phyloP scores from a whole-genome alignment of 2,888 invertebrate species.

The Neoitamus cyanurus region DNA sequence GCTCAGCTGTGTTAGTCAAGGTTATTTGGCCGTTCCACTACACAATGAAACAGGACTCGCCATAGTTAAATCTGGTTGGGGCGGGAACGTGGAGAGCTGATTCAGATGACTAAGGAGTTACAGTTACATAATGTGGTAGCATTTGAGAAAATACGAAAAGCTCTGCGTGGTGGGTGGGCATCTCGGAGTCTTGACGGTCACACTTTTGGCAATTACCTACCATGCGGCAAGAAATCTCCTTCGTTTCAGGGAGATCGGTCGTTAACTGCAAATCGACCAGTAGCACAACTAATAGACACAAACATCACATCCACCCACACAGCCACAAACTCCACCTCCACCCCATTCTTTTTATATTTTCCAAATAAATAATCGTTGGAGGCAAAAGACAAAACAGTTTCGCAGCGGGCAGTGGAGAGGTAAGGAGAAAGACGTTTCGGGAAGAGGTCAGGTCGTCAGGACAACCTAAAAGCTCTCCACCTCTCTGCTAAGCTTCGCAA shows the following conservation, averaged over 20 bases:
- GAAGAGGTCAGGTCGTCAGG: constrained; percentile 40
- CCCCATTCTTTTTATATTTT: background rate
- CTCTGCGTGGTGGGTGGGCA: background rate
- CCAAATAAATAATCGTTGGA: background rate
- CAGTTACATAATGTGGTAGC: background rate
- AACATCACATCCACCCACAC: background rate
- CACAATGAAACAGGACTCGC: background rate
- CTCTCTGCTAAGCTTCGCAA: background rate
- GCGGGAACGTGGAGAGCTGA: background rate
- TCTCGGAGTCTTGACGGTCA: background rate
- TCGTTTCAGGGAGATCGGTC: background rate
- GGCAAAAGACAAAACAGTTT: background rate
- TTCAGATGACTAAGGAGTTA: constrained; percentile 5
- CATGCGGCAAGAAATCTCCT: background rate
- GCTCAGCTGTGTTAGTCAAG: background rate
- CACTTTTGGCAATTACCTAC: background rate
- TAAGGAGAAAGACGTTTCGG: background rate
- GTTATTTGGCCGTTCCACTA: background rate
- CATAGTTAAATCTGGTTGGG: background rate
- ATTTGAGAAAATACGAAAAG: background rate
- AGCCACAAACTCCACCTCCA: background rate
- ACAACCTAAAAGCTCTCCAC: constrained; percentile 22
- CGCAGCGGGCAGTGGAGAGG: background rate
- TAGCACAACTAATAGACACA: background rate
- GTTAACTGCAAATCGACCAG: background rate